Base-by-base conservation (phyloP, 2,888 invertebrate species). In the Papilio demoleus region DNA sequence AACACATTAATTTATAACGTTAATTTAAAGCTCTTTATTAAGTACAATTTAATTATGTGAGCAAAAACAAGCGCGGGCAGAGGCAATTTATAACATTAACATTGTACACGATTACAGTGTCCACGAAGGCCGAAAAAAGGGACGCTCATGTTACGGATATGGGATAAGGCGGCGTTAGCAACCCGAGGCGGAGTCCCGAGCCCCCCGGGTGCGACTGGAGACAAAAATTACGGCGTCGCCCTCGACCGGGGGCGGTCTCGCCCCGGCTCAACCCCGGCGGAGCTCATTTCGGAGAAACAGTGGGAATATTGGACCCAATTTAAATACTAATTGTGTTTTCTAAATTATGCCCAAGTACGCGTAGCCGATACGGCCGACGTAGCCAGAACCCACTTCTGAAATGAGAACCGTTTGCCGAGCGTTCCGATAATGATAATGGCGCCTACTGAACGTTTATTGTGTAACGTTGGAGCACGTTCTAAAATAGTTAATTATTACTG, bases 161-260 rank as follows among this genome's bases (percentile, higher is more conserved):
- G 67, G 68, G 65, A 45, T 53, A 58, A 53, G 65, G 53, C 64
- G 42, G 59, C 68, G 69, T 67, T 42, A 65, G 68, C 70, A 65
- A 68, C 67, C 67, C 65, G 70, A 72, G 59, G 72, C 72, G 71
- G 69, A 70, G 74, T 73, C 70, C 74, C 73, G 74, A 71, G 73
- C 77, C 77, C 76, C 70, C 74, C 74, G 79, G 78, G 77, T 77
- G 81, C 78, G 78, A 76, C 79, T 78, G 75, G 77, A 76, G 78
- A 78, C 79, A 80, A 81, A 83, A 82, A 83, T 81, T 79, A 81
- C 79, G 70, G 79, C 77, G 72, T 73, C 74, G 72, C 71, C 74
- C 72, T 75, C 75, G 72, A 56, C 40, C 70, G 42, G 38, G 70
- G 76, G 70, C 70, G 38, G 34, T 72, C 71, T 63, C 70, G 71